Conservation (phyloP, 2,113 vertebrate species). For the Chrysemys picta region DNA sequence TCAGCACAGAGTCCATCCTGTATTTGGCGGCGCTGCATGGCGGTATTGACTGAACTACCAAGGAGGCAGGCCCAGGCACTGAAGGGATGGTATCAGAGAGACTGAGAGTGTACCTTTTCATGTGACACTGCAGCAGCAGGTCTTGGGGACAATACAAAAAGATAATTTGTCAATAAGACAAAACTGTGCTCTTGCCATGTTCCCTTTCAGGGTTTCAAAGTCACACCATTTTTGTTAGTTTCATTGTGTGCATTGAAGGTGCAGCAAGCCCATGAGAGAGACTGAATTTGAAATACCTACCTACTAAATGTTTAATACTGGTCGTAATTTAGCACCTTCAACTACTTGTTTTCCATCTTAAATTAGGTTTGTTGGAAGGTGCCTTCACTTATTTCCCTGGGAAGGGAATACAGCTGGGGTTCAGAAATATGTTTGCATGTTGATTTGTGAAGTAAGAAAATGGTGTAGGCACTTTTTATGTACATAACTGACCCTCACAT, state of each 20-base stretch:
- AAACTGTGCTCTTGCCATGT: background rate
- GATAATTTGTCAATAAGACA: fast-evolving
- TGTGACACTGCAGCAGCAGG: background rate
- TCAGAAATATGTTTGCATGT: background rate
- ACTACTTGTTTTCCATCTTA: background rate
- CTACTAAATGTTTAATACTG: background rate
- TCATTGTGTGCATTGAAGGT: background rate
- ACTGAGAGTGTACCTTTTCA: fast-evolving
- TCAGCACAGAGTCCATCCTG: background rate
- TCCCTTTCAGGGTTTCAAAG: background rate
- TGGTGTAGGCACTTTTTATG: background rate
- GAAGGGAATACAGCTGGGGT: background rate
- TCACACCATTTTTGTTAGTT: background rate
- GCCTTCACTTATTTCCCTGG: background rate
- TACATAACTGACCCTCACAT: fast-evolving
- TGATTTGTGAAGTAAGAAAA: background rate
- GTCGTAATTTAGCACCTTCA: background rate
- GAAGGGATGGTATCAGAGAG: background rate
- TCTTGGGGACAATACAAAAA: background rate
- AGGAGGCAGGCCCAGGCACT: background rate
- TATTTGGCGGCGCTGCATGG: background rate
- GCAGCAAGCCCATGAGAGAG: background rate
- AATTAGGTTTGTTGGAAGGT: background rate
- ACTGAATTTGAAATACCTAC: background rate
- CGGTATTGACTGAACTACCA: background rate